Base-by-base conservation (phyloP, 2,888 invertebrate genomes). In the Phymatocera aterrima region DNA sequence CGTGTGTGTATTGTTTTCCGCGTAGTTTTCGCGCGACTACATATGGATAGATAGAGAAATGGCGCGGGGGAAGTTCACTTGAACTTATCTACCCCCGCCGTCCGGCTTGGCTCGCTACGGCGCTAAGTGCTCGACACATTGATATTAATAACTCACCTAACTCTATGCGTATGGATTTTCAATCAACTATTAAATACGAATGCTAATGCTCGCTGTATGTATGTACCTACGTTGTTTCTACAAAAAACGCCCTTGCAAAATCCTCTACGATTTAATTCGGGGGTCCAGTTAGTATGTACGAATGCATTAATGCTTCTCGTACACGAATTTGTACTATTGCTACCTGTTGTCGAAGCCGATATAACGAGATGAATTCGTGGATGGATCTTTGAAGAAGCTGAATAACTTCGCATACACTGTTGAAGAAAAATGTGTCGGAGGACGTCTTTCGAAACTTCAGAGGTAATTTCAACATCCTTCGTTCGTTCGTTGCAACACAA, bases 81-180 rank as follows among this genome's bases (percentile, higher is more conserved):
- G n/a, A 75, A 75, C 43, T 75, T 60, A 75, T 57, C 57, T 57
- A 37, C 60, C 37, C 57, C 21, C n/a, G n/a, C n/a, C n/a, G n/a
- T n/a, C n/a, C n/a, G n/a, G n/a, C n/a, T n/a, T n/a, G n/a, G n/a
- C n/a, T n/a, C n/a, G n/a, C n/a, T n/a, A n/a, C 37, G 40, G 3
- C n/a, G 48, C 46, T 75, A 75, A 40, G 75, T 60, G 75, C 75
- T 40, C 57, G 75, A 60, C 75, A 57, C 57, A 75, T 75, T 75
- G 75, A 57, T 40, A 57, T 34, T 57, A 75, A 40, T 40, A 34
- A 51, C 72, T 72, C 28, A 0, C n/a, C 43, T 15, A 34, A 37
- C 43, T 24, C 18, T n/a, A 28, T 28, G 28, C 24, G 12, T 46
- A 68, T 34, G 34, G 51, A 48, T 72, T 72, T 48, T 34, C 51